phyloP scores from a whole-genome alignment of 2,113 vertebrate species.

The Lepisosteus osseus region DNA sequence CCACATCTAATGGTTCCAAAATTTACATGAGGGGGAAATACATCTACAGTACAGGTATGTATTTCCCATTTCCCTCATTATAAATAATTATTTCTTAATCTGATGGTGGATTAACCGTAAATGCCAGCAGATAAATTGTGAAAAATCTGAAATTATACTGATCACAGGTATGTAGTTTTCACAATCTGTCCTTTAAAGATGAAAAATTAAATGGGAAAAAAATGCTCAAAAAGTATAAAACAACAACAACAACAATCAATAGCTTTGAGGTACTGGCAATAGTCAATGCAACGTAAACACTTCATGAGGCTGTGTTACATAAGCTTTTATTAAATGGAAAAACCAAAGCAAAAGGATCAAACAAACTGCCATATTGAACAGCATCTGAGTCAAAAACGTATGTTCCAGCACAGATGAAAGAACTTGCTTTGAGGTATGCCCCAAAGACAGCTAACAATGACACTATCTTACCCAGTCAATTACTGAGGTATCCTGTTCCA shows the following conservation, averaged over 20 bases:
- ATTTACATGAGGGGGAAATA: too few species aligned
- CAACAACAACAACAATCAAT: too few species aligned
- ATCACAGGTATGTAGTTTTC: too few species aligned
- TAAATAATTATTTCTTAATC: neutral
- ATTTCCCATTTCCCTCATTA: neutral
- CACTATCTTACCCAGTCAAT: constrained; percentile 6
- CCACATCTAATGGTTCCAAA: too few species aligned
- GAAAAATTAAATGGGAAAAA: too few species aligned
- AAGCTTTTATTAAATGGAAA: neutral
- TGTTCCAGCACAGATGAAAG: constrained; percentile 1
- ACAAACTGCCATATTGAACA: constrained; percentile 8
- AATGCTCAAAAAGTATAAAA: too few species aligned
- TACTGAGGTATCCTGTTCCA: neutral
- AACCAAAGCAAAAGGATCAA: constrained; percentile 8
- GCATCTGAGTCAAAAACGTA: neutral
- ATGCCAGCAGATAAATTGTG: too few species aligned
- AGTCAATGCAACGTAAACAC: neutral
- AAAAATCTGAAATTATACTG: too few species aligned
- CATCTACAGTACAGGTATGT: neutral
- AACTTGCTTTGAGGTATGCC: constrained; percentile 1
- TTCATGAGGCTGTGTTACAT: neutral
- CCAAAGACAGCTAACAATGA: neutral
- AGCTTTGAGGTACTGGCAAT: neutral
- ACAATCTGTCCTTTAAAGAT: too few species aligned
- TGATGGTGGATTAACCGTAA: too few species aligned